A percentile compares a stretch with the other conserved stretches of the same genome.
phyloP scores from a whole-genome alignment of 2,113 vertebrate species.

The Grallaria varia region DNA sequence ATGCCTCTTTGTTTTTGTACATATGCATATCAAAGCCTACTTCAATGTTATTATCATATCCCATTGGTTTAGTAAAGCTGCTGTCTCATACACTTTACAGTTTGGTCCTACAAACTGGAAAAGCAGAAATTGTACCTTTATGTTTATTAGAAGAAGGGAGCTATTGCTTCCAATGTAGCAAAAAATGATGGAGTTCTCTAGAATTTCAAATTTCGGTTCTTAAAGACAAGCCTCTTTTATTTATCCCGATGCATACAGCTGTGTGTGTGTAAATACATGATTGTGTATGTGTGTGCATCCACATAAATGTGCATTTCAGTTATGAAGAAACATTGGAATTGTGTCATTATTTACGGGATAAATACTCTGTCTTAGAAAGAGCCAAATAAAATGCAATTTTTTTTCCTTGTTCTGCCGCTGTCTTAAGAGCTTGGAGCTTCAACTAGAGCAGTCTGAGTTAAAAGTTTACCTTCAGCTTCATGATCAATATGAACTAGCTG shows the following conservation, averaged over 20 bases:
- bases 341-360: background rate
- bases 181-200: background rate
- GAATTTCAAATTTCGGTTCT: background rate
- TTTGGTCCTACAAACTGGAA: background rate
- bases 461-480: background rate
- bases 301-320: background rate
- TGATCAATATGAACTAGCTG: background rate
- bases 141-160: background rate
- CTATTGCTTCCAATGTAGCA: background rate
- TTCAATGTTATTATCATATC: background rate
- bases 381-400: background rate
- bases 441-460: background rate
- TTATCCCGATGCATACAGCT: background rate
- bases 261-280: rapidly evolving
- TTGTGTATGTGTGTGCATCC: background rate
- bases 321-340: background rate
- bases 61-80: background rate
- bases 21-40: background rate
- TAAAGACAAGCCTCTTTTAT: background rate
- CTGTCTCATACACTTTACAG: background rate
- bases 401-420: background rate
- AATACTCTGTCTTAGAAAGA: background rate
- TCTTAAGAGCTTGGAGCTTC: background rate
- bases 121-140: background rate
- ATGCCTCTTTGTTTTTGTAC: background rate